Conservation (phyloP, 2,888 invertebrate species). For the Rotaria socialis region DNA sequence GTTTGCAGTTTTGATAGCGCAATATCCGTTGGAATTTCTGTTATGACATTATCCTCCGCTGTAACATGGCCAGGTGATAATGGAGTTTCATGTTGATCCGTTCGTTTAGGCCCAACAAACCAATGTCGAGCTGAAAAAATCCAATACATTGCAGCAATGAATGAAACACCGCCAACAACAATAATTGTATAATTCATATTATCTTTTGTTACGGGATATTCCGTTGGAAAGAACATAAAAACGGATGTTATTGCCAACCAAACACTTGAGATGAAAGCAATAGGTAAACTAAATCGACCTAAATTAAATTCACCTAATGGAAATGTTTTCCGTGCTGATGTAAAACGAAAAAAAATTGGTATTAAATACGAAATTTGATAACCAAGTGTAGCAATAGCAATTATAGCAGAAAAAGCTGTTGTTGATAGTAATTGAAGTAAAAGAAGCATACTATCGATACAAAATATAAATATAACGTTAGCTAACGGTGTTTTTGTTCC, state of each 20-base stretch:
- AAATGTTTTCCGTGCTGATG: too few relatives aligned
- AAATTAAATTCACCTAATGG: too few relatives aligned
- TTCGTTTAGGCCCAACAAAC: background rate
- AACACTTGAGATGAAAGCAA: background rate
- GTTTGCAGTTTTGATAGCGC: too few relatives aligned
- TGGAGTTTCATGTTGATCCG: background rate
- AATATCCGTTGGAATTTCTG: background rate
- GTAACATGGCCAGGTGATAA: background rate
- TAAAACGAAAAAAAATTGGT: too few relatives aligned
- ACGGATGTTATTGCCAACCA: background rate
- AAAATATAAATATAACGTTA: background rate
- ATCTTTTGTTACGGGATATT: background rate
- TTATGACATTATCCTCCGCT: background rate
- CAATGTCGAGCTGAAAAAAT: background rate
- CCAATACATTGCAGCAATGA: background rate
- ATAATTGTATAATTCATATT: background rate
- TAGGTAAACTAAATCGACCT: background rate
- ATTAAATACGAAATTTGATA: background rate
- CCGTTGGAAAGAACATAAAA: background rate
- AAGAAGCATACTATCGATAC: background rate
- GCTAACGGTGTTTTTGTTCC: background rate
- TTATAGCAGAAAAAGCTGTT: background rate
- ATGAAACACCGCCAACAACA: background rate
- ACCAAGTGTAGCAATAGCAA: too few relatives aligned
- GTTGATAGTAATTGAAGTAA: background rate